These are phyloP conservation scores for Ophioderma brevispina DNA, from an alignment of 35 echinoderm and acorn worm species.

Conservation along the genomic window DNA sequence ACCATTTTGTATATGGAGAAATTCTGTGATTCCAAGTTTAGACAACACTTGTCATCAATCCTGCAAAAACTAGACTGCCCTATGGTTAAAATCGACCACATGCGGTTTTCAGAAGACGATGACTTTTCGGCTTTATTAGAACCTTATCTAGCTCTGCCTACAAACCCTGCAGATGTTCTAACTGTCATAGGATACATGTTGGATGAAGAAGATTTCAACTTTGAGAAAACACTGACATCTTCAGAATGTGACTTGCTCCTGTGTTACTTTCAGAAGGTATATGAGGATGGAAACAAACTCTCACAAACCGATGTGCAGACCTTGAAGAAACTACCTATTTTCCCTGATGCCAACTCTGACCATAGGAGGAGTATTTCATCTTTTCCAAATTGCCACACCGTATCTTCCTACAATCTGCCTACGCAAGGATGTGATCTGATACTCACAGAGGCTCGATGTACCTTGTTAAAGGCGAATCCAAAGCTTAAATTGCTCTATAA, in stretches of 20 bases:
- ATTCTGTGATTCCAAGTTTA: background rate
- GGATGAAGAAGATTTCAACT: background rate
- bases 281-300: background rate
- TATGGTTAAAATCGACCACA: background rate
- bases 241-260: background rate
- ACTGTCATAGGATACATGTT: background rate
- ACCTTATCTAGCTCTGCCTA: conserved; percentile 9
- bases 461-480: background rate
- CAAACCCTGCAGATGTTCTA: background rate
- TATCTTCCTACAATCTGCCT: background rate
- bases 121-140: background rate
- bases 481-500: background rate
- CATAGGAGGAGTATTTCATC: background rate
- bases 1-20: conserved; percentile 9
- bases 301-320: background rate
- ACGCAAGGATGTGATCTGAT: background rate
- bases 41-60: background rate
- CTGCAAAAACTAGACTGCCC: background rate
- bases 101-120: background rate
- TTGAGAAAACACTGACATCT: background rate
- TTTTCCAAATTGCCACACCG: background rate
- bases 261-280: conserved; percentile 13
- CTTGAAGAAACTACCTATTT: conserved; percentile 5
- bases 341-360: background rate
- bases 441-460: background rate